A percentile compares a stretch with the other conserved stretches of the same genome.
phyloP scores from a whole-genome alignment of 1,140 invertebrate species.

The Drosophila micromelanica region DNA sequence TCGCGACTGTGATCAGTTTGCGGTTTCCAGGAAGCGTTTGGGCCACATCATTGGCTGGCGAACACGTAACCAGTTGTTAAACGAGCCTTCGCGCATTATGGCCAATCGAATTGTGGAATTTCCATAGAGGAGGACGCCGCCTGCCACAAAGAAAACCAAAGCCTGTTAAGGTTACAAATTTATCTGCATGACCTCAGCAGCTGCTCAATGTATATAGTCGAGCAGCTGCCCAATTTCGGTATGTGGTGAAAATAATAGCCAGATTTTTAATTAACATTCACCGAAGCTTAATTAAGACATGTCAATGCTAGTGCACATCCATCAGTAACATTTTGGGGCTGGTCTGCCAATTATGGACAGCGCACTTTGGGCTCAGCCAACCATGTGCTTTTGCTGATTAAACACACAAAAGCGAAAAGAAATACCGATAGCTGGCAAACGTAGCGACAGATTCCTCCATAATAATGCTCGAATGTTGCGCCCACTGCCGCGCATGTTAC shows the following conservation, averaged over 20 bases:
- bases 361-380: slow-evolving; percentile 12
- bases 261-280: slow-evolving; percentile 41
- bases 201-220: slow-evolving; percentile 12
- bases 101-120: slow-evolving; percentile 68
- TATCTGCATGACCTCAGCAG: slow-evolving; percentile 63
- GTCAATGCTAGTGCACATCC: slow-evolving; percentile 18
- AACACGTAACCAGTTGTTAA: slow-evolving; percentile 76
- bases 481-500: slow-evolving; percentile 59
- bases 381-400: slow-evolving; percentile 31
- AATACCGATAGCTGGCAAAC: slow-evolving; percentile 9
- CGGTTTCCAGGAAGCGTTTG: slow-evolving; percentile 69
- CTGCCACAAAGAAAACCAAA: slow-evolving; percentile 31
- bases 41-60: slow-evolving; percentile 34
- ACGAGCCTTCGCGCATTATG: slow-evolving; percentile 65
- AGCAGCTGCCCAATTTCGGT: slow-evolving; percentile 5
- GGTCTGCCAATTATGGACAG: slow-evolving; percentile 17
- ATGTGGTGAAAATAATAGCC: not conserved
- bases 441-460: slow-evolving; percentile 27
- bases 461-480: slow-evolving; percentile 56
- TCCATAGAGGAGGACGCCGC: slow-evolving; percentile 38
- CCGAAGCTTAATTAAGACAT: slow-evolving; percentile 37
- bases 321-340: slow-evolving; percentile 14
- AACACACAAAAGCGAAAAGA: slow-evolving; percentile 19
- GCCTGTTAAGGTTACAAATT: slow-evolving; percentile 54
- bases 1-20: slow-evolving; percentile 32